Percentiles rank a stretch among this genome's conserved stretches.
These are phyloP conservation scores for Lepidurus apus DNA, from an alignment of 1,140 invertebrate species.

Conservation along the genomic window DNA sequence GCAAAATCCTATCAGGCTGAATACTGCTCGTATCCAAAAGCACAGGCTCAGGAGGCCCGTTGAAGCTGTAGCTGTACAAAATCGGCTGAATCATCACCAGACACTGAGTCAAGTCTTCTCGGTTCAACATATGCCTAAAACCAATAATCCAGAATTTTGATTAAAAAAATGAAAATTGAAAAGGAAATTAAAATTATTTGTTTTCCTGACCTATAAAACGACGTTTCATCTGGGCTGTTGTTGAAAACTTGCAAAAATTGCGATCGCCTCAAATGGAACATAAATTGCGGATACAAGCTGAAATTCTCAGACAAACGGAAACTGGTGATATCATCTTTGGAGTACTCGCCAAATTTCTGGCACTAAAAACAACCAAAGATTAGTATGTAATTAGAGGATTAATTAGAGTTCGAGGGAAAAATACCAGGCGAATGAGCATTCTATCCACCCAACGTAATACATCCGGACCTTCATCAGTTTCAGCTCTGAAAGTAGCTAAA, in stretches of 20 bases:
- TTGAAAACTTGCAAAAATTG: constrained; percentile 99
- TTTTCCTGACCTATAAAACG: constrained; percentile 78
- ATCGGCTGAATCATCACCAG: constrained; percentile 99
- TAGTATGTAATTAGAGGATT: not conserved
- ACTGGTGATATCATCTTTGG: constrained; percentile 93
- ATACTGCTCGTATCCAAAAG: constrained; percentile 95
- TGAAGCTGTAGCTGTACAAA: constrained; percentile 96
- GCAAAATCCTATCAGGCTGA: constrained; percentile 89
- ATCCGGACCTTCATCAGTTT: constrained; percentile 93
- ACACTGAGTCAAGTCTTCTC: constrained; percentile 94
- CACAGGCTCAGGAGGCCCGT: constrained; percentile 94
- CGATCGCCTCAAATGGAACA: constrained; percentile 96
- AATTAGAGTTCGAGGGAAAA: constrained; percentile 37
- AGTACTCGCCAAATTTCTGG: constrained; percentile 98
- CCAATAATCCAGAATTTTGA: not conserved
- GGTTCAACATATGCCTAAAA: constrained; percentile 88
- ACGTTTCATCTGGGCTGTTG: constrained; percentile 99
- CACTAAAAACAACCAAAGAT: constrained; percentile 61
- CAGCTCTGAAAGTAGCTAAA: constrained; percentile 90
- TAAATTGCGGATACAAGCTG: constrained; percentile 97
- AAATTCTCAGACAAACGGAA: constrained; percentile 96
- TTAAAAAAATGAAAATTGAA: not conserved
- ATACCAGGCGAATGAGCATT: constrained; percentile 91
- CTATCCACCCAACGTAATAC: constrained; percentile 97
- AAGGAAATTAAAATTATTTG: not conserved